Evolutionary conservation across 2,888 invertebrate species (phyloP), one percentile per base, ranked within the genome.

Genomic region (Micoletzkya japonica): DNA sequence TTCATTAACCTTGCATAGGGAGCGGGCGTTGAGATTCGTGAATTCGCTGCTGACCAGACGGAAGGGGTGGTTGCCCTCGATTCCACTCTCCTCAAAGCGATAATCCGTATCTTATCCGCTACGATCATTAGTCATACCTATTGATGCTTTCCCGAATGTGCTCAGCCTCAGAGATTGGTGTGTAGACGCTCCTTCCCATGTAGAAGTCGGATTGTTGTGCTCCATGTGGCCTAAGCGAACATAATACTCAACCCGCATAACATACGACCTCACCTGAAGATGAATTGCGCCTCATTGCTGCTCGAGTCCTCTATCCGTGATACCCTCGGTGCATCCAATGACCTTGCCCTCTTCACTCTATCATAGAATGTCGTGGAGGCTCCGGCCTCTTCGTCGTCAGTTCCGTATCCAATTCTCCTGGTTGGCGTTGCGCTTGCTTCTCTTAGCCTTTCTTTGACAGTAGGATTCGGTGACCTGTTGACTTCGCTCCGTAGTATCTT

Each of bases 391-490:
- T 61, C 30, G 49, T 20, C 39, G 20, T 28, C 44, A 44, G 20
- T 44, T 14, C 20, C 20, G 44, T 44, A 44, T 44, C 20, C 44
- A 14, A 20, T 44, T 20, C 20, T 44, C 44, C 30, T 61, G 30
- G 61, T 59, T 6, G 49, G 61, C 30, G 61, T 49, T n/a, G 34
- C 10, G 50, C 50, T 64, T 2, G 36, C 28, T 1, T 67, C 67
- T 39, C 67, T 26, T 10, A 67, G 44, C 39, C 67, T 57, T n/a
- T 67, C 67, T 24, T 44, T 57, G 20, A 57, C 57, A 20, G 67
- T 67, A 20, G 37, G 67, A 57, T 57, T 67, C 14, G 56, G 44
- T 30, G 44, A 44, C 57, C 57, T 30, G 28, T 37, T 56, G 14
- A 56, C 37, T 54, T 67, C 39, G 57, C 64, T 64, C n/a, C 52